Percentiles rank a stretch among this genome's conserved stretches.
Conservation (phyloP, 2,888 invertebrate genomes). For the Monochamus alternatus region DNA sequence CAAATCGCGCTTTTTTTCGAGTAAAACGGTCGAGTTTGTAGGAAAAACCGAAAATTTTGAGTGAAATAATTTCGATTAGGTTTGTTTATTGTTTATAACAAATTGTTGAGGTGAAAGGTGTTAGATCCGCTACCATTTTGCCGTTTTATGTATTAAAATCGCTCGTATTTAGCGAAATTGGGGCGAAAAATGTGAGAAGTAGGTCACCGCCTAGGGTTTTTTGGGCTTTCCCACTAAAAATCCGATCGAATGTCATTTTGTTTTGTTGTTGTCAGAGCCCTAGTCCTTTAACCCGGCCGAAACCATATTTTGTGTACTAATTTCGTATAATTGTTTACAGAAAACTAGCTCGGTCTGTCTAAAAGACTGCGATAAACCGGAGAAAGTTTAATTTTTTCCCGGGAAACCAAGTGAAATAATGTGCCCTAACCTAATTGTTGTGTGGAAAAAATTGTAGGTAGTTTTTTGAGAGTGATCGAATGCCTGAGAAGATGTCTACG, state of each 20-base stretch:
- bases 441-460: slow-evolving; percentile 52
- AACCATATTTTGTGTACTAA: slow-evolving; percentile 16
- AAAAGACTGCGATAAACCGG: slow-evolving; percentile 36
- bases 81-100: slow-evolving; percentile 35
- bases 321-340: slow-evolving; percentile 42
- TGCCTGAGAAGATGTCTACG: slow-evolving; percentile 53
- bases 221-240: slow-evolving; percentile 58
- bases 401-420: slow-evolving; percentile 46
- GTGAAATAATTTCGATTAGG: slow-evolving; percentile 15
- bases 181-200: slow-evolving; percentile 54
- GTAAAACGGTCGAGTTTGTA: background rate
- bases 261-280: slow-evolving; percentile 51
- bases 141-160: slow-evolving; percentile 30
- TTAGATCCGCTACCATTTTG: slow-evolving; percentile 37
- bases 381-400: slow-evolving; percentile 40
- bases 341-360: slow-evolving; percentile 38
- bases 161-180: slow-evolving; percentile 30
- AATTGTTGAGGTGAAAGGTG: slow-evolving; percentile 43
- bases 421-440: slow-evolving; percentile 47
- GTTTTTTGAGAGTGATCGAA: slow-evolving; percentile 51
- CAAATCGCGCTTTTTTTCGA: background rate
- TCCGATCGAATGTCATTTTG: slow-evolving; percentile 49
- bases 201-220: slow-evolving; percentile 64
- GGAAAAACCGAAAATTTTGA: slow-evolving; percentile 3
- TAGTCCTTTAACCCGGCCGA: slow-evolving; percentile 1